Percentiles rank a stretch among this genome's conserved stretches.
These are phyloP conservation scores for Lota lota DNA, from an alignment of 2,113 vertebrate genomes.

Conservation along the genomic window DNA sequence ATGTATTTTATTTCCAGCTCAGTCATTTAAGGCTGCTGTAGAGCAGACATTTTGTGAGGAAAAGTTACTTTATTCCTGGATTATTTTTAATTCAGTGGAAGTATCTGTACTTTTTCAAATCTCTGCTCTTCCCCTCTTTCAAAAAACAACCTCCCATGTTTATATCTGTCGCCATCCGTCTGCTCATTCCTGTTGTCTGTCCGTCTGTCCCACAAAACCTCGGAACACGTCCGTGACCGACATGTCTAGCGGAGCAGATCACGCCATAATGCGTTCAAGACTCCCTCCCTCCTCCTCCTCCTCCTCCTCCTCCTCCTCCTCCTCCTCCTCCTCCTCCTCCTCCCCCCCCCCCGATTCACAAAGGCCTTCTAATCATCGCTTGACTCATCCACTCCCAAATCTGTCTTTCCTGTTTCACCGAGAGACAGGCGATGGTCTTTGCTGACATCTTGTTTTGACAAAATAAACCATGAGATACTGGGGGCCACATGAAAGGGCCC, in stretches of 20 bases:
- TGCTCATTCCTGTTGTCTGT: background rate
- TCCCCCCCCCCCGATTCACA: slow-evolving; percentile 41
- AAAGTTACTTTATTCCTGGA: no score
- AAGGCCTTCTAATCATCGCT: slow-evolving; percentile 27
- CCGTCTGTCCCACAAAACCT: background rate
- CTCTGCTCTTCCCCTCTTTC: no score
- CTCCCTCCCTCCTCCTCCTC: background rate
- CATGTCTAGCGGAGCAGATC: slow-evolving; percentile 6
- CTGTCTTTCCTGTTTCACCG: background rate
- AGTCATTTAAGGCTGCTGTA: no score
- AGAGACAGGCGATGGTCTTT: background rate
- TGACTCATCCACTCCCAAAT: slow-evolving; percentile 19
- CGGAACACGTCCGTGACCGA: background rate
- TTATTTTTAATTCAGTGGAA: no score
- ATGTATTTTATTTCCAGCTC: no score
- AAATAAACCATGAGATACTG: slow-evolving; percentile 35
- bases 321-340: no score
- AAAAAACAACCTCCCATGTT: no score
- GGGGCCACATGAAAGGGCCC: slow-evolving; percentile 59
- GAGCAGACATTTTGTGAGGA: no score
- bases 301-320: background rate
- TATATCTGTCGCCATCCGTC: no score
- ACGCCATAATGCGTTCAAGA: slow-evolving; percentile 33
- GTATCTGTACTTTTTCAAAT: no score
- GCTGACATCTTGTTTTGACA: slow-evolving; percentile 29